Evolutionary conservation across 2,888 invertebrate genomes (phyloP).

Genomic region (Nudaria mundana): DNA sequence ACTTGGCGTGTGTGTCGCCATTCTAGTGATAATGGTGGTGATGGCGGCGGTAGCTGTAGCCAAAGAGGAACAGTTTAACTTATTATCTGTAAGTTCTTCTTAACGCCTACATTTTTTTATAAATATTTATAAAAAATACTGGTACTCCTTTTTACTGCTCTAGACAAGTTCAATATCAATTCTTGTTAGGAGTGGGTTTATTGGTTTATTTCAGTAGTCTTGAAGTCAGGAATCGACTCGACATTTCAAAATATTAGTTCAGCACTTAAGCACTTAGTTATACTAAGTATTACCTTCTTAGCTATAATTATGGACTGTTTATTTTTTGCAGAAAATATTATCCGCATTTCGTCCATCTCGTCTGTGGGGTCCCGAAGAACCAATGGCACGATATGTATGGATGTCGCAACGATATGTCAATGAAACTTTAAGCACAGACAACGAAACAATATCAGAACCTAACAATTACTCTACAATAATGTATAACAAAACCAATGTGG

Average conservation of each 20-base stretch:
- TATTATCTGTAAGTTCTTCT: conserved; percentile 52
- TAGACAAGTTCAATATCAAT: too few species aligned
- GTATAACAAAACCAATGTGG: conserved; percentile 46
- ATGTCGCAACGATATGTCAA: conserved; percentile 67
- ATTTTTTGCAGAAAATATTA: conserved; percentile 62
- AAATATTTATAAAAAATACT: too few species aligned
- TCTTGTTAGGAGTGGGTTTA: too few species aligned
- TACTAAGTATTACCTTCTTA: too few species aligned
- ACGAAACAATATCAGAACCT: conserved; percentile 50
- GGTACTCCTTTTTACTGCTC: too few species aligned
- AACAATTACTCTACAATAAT: conserved; percentile 55
- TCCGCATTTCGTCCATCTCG: conserved; percentile 69
- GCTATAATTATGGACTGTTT: background rate
- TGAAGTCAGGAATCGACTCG: too few species aligned
- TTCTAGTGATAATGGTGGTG: conserved; percentile 58
- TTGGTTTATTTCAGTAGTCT: too few species aligned
- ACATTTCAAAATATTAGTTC: too few species aligned
- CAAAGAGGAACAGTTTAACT: conserved; percentile 73
- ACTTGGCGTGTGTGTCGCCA: conserved; percentile 52
- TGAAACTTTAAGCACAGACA: conserved; percentile 54
- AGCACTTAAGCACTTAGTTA: too few species aligned
- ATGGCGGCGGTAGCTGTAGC: conserved; percentile 66
- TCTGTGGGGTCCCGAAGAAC: conserved; percentile 75
- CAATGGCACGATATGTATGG: conserved; percentile 71
- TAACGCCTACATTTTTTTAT: too few species aligned